Evolutionary conservation across 2,888 invertebrate species (phyloP).

Genomic region (Acanthacorydalis orientalis): DNA sequence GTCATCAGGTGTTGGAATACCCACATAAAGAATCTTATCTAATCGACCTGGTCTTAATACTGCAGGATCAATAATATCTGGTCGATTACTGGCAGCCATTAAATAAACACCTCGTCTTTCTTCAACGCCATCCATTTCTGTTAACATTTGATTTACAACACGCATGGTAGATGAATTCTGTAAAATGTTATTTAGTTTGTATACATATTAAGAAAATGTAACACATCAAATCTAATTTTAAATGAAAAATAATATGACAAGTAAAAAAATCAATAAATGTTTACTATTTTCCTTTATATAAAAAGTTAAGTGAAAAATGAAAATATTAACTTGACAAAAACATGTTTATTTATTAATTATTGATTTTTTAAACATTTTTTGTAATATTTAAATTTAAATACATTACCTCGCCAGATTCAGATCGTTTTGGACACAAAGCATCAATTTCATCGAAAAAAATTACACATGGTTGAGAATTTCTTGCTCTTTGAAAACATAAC

Average conservation of each 20-base stretch:
- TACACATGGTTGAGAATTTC: conserved; percentile 92
- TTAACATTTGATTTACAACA: conserved; percentile 91
- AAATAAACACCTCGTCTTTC: conserved; percentile 83
- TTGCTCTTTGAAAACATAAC: conserved; percentile 86
- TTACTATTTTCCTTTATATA: too few species aligned
- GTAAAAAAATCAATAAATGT: too few species aligned
- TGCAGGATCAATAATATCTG: conserved; percentile 93
- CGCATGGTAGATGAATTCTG: conserved; percentile 57
- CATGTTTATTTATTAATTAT: too few species aligned
- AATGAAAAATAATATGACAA: too few species aligned
- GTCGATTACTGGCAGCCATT: conserved; percentile 91
- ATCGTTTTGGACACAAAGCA: conserved; percentile 80
- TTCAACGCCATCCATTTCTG: conserved; percentile 97
- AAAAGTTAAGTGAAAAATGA: too few species aligned
- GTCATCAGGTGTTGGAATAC: conserved; percentile 64
- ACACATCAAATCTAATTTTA: too few species aligned
- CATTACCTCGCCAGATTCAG: conserved; percentile 48
- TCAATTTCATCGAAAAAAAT: conserved; percentile 99
- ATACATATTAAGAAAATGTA: too few species aligned
- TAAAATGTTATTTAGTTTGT: conserved; percentile 2
- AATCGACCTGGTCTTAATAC: conserved; percentile 77
- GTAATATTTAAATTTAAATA: background rate
- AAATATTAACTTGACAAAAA: too few species aligned
- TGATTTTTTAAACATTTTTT: background rate
- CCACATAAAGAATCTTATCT: conserved; percentile 80